Base-by-base conservation (phyloP, 2,113 vertebrate genomes). In the Sinocyclocheilus anshuiensis region DNA sequence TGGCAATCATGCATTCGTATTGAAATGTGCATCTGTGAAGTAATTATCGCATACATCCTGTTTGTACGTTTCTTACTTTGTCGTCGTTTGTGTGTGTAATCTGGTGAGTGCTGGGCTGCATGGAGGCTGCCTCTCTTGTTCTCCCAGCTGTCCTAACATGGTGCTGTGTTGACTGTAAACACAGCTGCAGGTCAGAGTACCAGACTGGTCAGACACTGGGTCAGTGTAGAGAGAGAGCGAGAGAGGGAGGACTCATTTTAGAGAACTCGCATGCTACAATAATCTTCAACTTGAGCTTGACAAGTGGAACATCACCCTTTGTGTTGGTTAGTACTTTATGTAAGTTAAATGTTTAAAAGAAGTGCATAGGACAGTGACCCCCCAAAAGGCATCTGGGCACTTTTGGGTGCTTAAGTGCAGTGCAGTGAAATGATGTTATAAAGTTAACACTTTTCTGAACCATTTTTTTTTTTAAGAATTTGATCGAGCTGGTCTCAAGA, bases 141-240 rank as follows among this genome's bases (percentile, higher is more conserved):
- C 93, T 91, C 91, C 93, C 94, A 95, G 94, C 94, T 95, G 94
- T 95, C 94, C 93, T 94, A 94, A 94, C 94, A 95, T 92, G 91
- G 91, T 90, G 91, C 92, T 91, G 90, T 94, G 93, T 95, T 95
- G 93, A 94, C 93, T 94, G 92, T 95, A 94, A 95, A 95, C 94
- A 95, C 95, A 95, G 94, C 95, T 95, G 95, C 93, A 94, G 94
- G 94, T 94, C 93, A 94, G 88, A 92, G 94, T 93, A 91, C 87
- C 84, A 89, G 89, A 91, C 91, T 92, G 90, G 92, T 94, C 92
- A 84, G 90, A 94, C 90, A 91, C 48, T 55, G 90, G 89, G 91
- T 90, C 75, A 83, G 24, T 79, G 80, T 39, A n/a, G 72, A 71
- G 50, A 3, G 33, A 20, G 67, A 18, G 67, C 8, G 16, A 1